Conservation (phyloP, 2,888 invertebrate genomes). For the Phyllotreta cruciferae region DNA sequence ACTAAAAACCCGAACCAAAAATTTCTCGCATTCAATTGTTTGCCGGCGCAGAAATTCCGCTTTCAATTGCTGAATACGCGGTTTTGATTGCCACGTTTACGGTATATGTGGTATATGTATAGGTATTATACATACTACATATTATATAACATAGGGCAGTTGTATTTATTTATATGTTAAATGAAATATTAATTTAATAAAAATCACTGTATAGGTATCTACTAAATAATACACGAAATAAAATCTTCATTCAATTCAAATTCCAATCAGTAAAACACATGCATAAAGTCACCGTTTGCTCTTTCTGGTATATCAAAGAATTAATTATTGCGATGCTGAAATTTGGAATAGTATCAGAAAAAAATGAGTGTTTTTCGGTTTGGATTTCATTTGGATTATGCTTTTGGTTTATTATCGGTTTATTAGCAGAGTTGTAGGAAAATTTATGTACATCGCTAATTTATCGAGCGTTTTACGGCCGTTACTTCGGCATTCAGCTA, state of each 20-base stretch:
- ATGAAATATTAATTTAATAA: too few relatives aligned
- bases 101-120: too few relatives aligned
- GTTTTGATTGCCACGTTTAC: slow-evolving; percentile 43
- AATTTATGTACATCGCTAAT: slow-evolving; percentile 44
- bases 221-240: too few relatives aligned
- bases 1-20: slow-evolving; percentile 10
- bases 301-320: neutral
- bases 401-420: slow-evolving; percentile 44
- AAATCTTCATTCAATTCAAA: too few relatives aligned
- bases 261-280: too few relatives aligned
- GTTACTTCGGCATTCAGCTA: slow-evolving; percentile 6
- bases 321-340: slow-evolving; percentile 9
- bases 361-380: slow-evolving; percentile 35
- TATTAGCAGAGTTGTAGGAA: slow-evolving; percentile 42
- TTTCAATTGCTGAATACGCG: slow-evolving; percentile 43
- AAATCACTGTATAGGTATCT: too few relatives aligned
- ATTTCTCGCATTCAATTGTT: slow-evolving; percentile 36
- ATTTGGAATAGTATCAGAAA: slow-evolving; percentile 14
- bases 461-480: slow-evolving; percentile 35
- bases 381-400: slow-evolving; percentile 42
- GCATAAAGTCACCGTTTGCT: too few relatives aligned
- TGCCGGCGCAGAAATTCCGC: slow-evolving; percentile 34
- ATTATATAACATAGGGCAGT: too few relatives aligned
- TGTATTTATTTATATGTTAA: too few relatives aligned
- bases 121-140: slow-evolving; percentile 36